Conservation (phyloP, 2,113 vertebrate genomes). For the Meleagris gallopavo region DNA sequence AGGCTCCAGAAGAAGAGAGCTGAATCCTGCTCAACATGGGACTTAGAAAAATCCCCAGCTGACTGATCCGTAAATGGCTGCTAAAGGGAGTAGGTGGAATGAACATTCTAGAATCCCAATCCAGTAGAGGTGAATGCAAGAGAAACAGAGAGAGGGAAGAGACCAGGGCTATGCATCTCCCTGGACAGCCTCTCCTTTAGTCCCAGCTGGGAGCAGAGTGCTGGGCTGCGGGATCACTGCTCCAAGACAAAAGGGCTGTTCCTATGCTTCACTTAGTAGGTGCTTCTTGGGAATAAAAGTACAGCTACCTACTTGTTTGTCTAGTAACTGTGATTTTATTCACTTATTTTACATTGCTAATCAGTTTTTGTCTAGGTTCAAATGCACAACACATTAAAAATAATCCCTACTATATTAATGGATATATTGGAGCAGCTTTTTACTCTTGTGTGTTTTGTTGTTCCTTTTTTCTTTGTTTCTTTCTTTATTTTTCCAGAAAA, state of each 20-base stretch:
- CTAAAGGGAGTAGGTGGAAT: neutral
- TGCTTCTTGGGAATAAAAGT: neutral
- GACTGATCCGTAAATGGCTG: neutral
- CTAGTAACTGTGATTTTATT: neutral
- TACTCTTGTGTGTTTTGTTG: neutral
- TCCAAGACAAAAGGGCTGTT: neutral
- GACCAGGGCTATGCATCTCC: neutral
- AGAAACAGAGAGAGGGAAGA: neutral
- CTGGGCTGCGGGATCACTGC: neutral
- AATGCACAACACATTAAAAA: neutral
- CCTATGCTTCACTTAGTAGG: neutral
- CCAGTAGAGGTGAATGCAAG: neutral
- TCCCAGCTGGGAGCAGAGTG: neutral
- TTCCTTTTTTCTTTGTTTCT: neutral
- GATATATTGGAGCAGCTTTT: slow-evolving; percentile 61
- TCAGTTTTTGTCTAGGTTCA: neutral
- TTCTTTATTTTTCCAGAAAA: slow-evolving; percentile 21
- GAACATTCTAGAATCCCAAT: rapidly evolving
- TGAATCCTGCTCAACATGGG: neutral
- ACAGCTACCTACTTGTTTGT: neutral
- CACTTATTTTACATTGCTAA: neutral
- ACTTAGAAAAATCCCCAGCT: neutral
- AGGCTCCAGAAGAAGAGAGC: neutral
- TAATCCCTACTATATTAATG: slow-evolving; percentile 43
- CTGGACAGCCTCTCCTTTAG: neutral